Conservation (phyloP, 2,888 invertebrate species). For the Polydrusus cervinus region DNA sequence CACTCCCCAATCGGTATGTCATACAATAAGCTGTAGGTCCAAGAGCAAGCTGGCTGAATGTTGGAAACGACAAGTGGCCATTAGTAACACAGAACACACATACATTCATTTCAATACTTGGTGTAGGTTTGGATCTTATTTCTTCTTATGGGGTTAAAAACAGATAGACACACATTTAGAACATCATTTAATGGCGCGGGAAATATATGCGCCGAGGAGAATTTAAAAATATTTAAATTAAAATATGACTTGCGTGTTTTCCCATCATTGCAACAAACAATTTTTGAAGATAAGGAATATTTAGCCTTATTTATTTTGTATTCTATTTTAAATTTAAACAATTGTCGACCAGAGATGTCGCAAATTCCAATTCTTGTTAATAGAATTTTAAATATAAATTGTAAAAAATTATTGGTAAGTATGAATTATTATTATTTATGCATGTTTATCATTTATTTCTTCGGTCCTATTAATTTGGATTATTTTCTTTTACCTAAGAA, state of each 20-base stretch:
- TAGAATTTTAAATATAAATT: conserved; percentile 18
- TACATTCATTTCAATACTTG: too few species aligned
- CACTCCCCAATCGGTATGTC: too few species aligned
- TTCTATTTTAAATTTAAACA: conserved; percentile 20
- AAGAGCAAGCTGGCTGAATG: too few species aligned
- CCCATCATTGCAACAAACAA: conserved; percentile 30
- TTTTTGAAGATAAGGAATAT: conserved; percentile 35
- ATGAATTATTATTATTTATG: not conserved
- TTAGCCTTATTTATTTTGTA: conserved; percentile 11
- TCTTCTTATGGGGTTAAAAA: too few species aligned
- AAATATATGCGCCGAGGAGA: conserved; percentile 1
- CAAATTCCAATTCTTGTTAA: conserved; percentile 31
- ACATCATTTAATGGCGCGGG: conserved; percentile 7
- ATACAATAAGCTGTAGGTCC: too few species aligned
- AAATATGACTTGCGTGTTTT: conserved; percentile 48
- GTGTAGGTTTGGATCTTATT: too few species aligned
- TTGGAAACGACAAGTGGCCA: too few species aligned
- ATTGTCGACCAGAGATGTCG: conserved; percentile 31
- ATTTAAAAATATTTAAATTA: conserved; percentile 24
- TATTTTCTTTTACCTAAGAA: not conserved
- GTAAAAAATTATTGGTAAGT: conserved; percentile 41
- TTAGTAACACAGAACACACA: too few species aligned
- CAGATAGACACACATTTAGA: not conserved
- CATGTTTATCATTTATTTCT: not conserved
- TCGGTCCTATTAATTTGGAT: not conserved